These are phyloP conservation scores for Drosophila ercepeae DNA, from an alignment of 1,140 invertebrate species.

Conservation along the genomic window DNA sequence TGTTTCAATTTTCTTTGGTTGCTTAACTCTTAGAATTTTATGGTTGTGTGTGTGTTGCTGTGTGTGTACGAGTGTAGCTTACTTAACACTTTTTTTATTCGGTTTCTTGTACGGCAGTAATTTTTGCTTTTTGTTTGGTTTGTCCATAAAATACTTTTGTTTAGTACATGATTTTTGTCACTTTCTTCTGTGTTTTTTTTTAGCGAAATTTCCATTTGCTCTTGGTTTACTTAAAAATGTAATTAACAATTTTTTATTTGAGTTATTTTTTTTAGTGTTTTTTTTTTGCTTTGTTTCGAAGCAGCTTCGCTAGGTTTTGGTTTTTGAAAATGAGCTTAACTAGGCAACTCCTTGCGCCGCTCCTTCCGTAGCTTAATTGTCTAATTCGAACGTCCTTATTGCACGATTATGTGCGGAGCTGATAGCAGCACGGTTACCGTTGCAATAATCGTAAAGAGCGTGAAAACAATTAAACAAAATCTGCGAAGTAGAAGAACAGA, in stretches of 20 bases:
- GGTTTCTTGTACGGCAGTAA: slow-evolving; percentile 80
- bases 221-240: slow-evolving; percentile 76
- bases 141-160: slow-evolving; percentile 75
- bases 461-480: slow-evolving; percentile 98
- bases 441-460: slow-evolving; percentile 97
- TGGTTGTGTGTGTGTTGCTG: slow-evolving; percentile 22
- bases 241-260: slow-evolving; percentile 80
- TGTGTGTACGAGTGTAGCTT: slow-evolving; percentile 44
- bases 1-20: slow-evolving; percentile 47
- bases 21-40: slow-evolving; percentile 54
- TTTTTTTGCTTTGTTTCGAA: slow-evolving; percentile 56
- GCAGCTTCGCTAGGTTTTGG: slow-evolving; percentile 67
- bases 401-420: slow-evolving; percentile 97
- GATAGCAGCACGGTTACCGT: slow-evolving; percentile 96
- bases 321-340: slow-evolving; percentile 76
- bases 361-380: slow-evolving; percentile 60
- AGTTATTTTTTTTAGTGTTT: slow-evolving; percentile 29
- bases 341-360: slow-evolving; percentile 31
- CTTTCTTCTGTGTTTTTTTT: slow-evolving; percentile 18
- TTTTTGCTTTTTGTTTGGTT: slow-evolving; percentile 70
- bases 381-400: slow-evolving; percentile 86
- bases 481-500: slow-evolving; percentile 85
- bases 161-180: slow-evolving; percentile 48
- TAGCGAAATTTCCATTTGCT: slow-evolving; percentile 30
- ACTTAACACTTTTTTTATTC: slow-evolving; percentile 64